phyloP scores from a whole-genome alignment of 2,888 invertebrate genomes.

The Rhingia campestris region DNA sequence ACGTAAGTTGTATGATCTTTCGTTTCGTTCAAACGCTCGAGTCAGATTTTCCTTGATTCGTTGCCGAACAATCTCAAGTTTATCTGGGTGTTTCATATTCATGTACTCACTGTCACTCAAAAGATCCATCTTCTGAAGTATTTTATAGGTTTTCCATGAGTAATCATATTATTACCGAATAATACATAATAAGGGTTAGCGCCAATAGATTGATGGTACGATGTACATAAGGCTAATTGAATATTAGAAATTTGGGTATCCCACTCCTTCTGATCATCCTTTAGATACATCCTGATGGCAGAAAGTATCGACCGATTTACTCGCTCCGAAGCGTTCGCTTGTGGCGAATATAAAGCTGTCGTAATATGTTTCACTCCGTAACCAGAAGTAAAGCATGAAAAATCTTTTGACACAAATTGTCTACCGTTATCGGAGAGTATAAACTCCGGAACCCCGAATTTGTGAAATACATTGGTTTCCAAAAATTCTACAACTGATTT shows the following conservation, averaged over 20 bases:
- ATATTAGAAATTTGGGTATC: neutral
- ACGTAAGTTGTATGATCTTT: neutral
- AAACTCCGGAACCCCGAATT: slow-evolving; percentile 74
- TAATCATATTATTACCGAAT: slow-evolving; percentile 3
- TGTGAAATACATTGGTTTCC: slow-evolving; percentile 66
- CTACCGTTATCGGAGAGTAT: slow-evolving; percentile 75
- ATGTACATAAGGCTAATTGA: neutral
- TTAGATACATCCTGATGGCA: slow-evolving; percentile 62
- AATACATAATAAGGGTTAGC: slow-evolving; percentile 56
- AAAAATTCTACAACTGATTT: slow-evolving; percentile 15
- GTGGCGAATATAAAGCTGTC: slow-evolving; percentile 72
- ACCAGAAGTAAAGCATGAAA: slow-evolving; percentile 18
- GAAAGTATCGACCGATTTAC: slow-evolving; percentile 76
- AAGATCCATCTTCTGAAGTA: neutral
- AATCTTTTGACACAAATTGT: slow-evolving; percentile 68
- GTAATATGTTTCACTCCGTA: slow-evolving; percentile 66
- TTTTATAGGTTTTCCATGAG: neutral
- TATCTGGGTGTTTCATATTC: neutral
- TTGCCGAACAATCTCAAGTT: neutral
- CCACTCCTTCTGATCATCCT: neutral
- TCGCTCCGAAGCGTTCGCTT: slow-evolving; percentile 77
- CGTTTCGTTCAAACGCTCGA: neutral
- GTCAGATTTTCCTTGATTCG: neutral
- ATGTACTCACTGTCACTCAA: neutral
- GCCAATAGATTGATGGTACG: neutral